These are phyloP conservation scores for Clarias batrachus DNA, from an alignment of 2,113 vertebrate genomes.

Conservation along the genomic window DNA sequence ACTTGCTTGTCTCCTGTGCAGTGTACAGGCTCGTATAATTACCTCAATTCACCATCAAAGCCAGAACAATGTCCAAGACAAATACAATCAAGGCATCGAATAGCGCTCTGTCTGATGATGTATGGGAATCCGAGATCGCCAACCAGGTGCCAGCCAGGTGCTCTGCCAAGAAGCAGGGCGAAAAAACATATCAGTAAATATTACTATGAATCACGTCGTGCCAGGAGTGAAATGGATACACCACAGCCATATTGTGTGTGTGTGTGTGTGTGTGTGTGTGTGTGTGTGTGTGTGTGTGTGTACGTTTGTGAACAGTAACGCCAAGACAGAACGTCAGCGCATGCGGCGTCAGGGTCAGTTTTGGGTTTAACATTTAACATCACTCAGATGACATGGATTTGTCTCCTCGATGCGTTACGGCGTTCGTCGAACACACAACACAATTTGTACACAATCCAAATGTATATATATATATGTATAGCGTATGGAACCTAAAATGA, in stretches of 20 bases:
- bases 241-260: not conserved
- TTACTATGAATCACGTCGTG: conserved; percentile 47
- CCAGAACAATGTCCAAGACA: conserved; percentile 71
- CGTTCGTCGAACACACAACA: not conserved
- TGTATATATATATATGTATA: too few species aligned
- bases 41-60: conserved; percentile 74
- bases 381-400: not conserved
- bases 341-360: not conserved
- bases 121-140: conserved; percentile 62
- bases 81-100: conserved; percentile 66
- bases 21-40: conserved; percentile 68
- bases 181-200: conserved; percentile 58
- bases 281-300: not conserved
- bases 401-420: not conserved
- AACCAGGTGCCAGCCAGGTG: conserved; percentile 58
- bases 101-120: conserved; percentile 65
- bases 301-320: conserved; percentile 24
- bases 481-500: not conserved
- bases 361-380: not conserved
- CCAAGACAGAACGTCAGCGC: conserved; percentile 23
- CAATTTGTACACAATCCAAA: not conserved
- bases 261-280: not conserved
- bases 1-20: conserved; percentile 67
- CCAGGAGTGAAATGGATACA: conserved; percentile 47
- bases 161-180: conserved; percentile 57